These are phyloP conservation scores for Gastracanthus pulcherrimus DNA, from an alignment of 2,888 invertebrate species.

Conservation along the genomic window DNA sequence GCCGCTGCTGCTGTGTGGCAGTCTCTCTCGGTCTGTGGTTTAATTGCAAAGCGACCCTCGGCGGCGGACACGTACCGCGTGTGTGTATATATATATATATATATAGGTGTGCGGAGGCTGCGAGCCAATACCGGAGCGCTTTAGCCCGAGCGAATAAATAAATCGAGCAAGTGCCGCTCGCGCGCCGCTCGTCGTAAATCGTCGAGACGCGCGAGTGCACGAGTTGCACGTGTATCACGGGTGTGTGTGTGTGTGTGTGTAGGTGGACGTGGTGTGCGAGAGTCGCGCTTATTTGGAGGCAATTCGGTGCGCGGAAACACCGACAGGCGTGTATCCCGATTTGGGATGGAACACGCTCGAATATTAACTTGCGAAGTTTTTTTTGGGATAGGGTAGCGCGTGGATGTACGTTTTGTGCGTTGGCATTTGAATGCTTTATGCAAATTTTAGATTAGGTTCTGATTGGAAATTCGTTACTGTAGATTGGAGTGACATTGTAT, in stretches of 20 bases:
- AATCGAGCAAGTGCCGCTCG: constrained; percentile 45
- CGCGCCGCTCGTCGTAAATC: constrained; percentile 32
- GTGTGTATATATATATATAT: background rate
- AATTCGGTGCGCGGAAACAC: background rate
- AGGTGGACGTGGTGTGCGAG: constrained; percentile 24
- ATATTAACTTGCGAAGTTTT: background rate
- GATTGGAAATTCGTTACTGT: no score
- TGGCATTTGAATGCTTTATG: no score
- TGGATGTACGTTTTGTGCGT: no score
- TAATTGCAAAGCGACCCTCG: constrained; percentile 43
- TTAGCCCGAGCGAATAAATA: constrained; percentile 40
- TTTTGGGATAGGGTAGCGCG: no score
- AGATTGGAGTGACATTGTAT: no score
- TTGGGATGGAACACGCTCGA: background rate
- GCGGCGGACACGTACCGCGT: background rate
- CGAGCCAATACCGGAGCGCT: background rate
- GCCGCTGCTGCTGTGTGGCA: background rate
- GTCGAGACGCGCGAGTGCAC: background rate
- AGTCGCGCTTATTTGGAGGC: background rate
- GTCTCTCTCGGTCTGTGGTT: constrained; percentile 22
- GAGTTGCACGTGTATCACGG: no score
- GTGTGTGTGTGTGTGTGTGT: no score
- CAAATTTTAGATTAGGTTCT: no score
- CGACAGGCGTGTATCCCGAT: no score
- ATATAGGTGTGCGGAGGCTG: background rate